A percentile compares a stretch with the other conserved stretches of the same genome.
These are phyloP conservation scores for Sipha flava DNA, from an alignment of 1,140 invertebrate species.

Conservation along the genomic window DNA sequence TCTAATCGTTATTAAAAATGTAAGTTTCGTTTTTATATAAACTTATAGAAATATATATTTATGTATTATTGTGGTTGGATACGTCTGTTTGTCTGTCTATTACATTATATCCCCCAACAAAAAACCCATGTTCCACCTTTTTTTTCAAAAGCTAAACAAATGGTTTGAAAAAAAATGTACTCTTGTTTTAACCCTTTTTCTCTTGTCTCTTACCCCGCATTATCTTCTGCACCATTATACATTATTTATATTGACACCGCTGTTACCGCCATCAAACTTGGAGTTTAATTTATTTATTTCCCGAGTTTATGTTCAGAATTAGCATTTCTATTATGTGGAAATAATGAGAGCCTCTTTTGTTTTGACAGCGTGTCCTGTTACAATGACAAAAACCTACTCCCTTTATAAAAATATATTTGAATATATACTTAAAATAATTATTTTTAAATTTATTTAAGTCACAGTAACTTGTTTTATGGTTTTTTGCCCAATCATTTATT, in stretches of 20 bases:
- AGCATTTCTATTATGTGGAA: conserved; percentile 14
- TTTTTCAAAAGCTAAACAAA: neutral
- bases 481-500: neutral
- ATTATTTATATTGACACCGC: conserved; percentile 31
- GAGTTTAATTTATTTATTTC: conserved; percentile 30
- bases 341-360: conserved; percentile 20
- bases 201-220: neutral
- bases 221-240: neutral
- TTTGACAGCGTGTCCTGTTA: conserved; percentile 7
- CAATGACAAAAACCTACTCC: neutral
- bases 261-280: neutral
- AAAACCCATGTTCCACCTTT: neutral
- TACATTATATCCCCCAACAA: conserved; percentile 6
- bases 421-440: neutral
- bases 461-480: neutral
- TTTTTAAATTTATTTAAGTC: neutral
- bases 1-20: neutral
- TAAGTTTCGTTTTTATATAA: neutral
- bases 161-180: neutral
- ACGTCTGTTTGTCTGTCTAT: conserved; percentile 22
- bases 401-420: neutral
- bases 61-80: neutral
- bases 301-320: conserved; percentile 12
- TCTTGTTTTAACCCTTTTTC: conserved; percentile 18
- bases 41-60: neutral